A percentile compares a stretch with the other conserved stretches of the same genome.
These are phyloP conservation scores for Poeciliopsis gracilis DNA, from an alignment of 2,797 vertebrate genomes.

Conservation along the genomic window DNA sequence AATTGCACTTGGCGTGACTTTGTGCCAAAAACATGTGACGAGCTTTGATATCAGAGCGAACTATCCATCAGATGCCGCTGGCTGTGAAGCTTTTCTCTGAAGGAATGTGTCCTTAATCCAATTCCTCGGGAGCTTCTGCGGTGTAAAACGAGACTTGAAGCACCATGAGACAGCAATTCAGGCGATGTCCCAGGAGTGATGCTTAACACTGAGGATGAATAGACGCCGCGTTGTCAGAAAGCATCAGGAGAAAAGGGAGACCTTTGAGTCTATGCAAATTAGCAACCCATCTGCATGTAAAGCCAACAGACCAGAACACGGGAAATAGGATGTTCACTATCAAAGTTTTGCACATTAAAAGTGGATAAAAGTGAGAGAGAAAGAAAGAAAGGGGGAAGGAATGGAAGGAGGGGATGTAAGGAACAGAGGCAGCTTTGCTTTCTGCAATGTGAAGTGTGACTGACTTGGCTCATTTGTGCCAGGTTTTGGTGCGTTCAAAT, in stretches of 20 bases:
- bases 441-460: conserved; percentile 66
- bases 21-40: conserved; percentile 49
- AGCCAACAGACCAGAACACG: conserved; percentile 70
- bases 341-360: conserved; percentile 74
- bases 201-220: conserved; percentile 72
- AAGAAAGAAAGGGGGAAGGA: conserved; percentile 37
- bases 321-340: conserved; percentile 74
- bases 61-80: conserved; percentile 45
- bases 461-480: conserved; percentile 62
- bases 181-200: conserved; percentile 61
- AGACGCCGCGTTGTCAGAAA: conserved; percentile 67
- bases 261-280: conserved; percentile 77
- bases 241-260: conserved; percentile 68
- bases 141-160: conserved; percentile 73
- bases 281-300: conserved; percentile 69
- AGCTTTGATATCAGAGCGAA: conserved; percentile 62
- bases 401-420: conserved; percentile 22
- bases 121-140: conserved; percentile 62
- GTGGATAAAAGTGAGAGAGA: conserved; percentile 66
- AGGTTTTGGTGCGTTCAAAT: conserved; percentile 60
- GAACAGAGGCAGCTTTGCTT: conserved; percentile 42
- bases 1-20: conserved; percentile 54
- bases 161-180: conserved; percentile 76
- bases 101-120: conserved; percentile 69
- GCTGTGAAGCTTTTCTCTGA: conserved; percentile 56